These are phyloP conservation scores for Meteorus sp. DNA, from an alignment of 1,140 invertebrate genomes.

Conservation along the genomic window DNA sequence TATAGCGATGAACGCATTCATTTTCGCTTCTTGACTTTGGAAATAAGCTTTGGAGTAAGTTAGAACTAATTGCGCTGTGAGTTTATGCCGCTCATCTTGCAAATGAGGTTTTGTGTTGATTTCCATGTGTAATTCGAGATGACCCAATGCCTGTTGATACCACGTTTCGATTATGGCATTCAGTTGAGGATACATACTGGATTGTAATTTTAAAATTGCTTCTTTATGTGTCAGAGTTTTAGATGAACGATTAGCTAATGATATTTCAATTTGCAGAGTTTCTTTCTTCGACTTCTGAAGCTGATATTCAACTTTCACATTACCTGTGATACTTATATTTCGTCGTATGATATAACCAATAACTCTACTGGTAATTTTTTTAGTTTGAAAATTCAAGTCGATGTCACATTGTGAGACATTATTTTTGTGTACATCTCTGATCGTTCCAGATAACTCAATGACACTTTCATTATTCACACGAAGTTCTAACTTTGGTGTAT, in stretches of 20 bases:
- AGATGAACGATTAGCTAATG: slow-evolving; percentile 66
- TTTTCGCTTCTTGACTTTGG: slow-evolving; percentile 51
- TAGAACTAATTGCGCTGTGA: slow-evolving; percentile 60
- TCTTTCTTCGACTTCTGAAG: slow-evolving; percentile 69
- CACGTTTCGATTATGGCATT: slow-evolving; percentile 71
- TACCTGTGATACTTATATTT: slow-evolving; percentile 59
- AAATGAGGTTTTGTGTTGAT: slow-evolving; percentile 58
- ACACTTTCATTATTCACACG: slow-evolving; percentile 66
- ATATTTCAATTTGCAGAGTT: slow-evolving; percentile 67
- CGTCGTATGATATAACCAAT: slow-evolving; percentile 68
- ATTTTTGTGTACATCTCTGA: slow-evolving; percentile 65
- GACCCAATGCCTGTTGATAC: slow-evolving; percentile 63
- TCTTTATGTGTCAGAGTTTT: slow-evolving; percentile 63
- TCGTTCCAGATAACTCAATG: slow-evolving; percentile 38
- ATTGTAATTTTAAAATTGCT: slow-evolving; percentile 68
- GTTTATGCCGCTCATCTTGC: slow-evolving; percentile 60
- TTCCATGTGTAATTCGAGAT: slow-evolving; percentile 60
- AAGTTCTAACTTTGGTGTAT: slow-evolving; percentile 67
- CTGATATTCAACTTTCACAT: slow-evolving; percentile 69
- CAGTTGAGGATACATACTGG: slow-evolving; percentile 74
- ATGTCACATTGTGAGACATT: slow-evolving; percentile 72
- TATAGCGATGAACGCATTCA: slow-evolving; percentile 52
- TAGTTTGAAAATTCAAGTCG: slow-evolving; percentile 69
- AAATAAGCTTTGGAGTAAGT: slow-evolving; percentile 60
- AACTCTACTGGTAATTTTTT: slow-evolving; percentile 66